Conservation (phyloP, 2,113 vertebrate genomes). For the Rallus limicola region DNA sequence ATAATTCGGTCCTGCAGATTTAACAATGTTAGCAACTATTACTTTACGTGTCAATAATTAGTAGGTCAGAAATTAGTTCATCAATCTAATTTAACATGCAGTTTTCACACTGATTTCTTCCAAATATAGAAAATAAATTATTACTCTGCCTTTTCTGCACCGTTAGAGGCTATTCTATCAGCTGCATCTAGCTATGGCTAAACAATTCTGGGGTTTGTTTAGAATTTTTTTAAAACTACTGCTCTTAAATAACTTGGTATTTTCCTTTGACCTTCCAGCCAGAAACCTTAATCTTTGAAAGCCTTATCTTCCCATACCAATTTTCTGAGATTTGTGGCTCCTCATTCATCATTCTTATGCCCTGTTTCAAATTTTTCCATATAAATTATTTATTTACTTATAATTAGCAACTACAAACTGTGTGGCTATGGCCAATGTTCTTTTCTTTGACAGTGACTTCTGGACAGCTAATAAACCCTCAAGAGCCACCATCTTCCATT, state of each 20-base stretch:
- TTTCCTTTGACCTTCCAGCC: not conserved
- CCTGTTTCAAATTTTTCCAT: not conserved
- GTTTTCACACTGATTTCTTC: not conserved
- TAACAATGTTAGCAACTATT: not conserved
- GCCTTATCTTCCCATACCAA: not conserved
- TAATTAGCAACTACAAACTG: not conserved
- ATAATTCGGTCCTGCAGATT: not conserved
- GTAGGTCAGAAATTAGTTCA: not conserved
- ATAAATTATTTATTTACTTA: not conserved
- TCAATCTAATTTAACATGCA: not conserved
- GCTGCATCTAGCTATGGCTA: not conserved
- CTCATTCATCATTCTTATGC: not conserved
- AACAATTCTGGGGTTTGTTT: not conserved
- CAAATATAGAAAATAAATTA: not conserved
- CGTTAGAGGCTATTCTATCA: not conserved
- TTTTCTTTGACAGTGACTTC: not conserved
- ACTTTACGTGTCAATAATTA: not conserved
- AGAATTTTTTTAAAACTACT: not conserved
- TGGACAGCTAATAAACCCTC: not conserved
- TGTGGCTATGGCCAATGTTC: not conserved
- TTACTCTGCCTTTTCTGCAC: not conserved
- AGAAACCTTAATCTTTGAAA: not conserved
- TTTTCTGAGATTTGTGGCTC: not conserved
- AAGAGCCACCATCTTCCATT: not conserved
- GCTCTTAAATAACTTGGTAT: not conserved